Conservation (phyloP, 2,797 vertebrate species). For the Muscicapa striata region DNA sequence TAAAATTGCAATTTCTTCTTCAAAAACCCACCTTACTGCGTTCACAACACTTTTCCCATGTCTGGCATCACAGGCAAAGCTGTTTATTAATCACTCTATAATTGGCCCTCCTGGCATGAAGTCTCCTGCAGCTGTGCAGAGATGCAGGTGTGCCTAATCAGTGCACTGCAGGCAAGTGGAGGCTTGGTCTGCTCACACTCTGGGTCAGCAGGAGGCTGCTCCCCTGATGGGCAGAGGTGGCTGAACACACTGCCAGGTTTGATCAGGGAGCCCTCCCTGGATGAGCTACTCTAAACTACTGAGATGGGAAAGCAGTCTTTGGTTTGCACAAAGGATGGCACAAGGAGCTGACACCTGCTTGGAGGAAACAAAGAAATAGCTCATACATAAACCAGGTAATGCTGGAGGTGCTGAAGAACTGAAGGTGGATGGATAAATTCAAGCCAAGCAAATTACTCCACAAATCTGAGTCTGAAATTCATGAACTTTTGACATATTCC, state of each 20-base stretch:
- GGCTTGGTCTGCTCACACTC: neutral
- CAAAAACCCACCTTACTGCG: neutral
- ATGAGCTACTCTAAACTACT: neutral
- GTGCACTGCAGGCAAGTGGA: neutral
- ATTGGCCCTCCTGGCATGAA: neutral
- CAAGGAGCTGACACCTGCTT: neutral
- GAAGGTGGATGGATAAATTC: neutral
- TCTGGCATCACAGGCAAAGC: neutral
- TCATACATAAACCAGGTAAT: neutral
- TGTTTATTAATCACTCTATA: neutral
- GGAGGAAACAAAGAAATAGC: neutral
- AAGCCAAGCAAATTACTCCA: neutral
- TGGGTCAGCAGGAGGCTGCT: neutral
- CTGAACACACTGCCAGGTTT: neutral
- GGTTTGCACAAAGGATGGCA: neutral
- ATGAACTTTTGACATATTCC: neutral
- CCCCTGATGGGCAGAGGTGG: neutral
- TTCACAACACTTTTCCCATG: neutral
- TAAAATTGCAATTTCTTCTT: neutral
- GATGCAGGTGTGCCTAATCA: neutral
- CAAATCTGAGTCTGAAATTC: neutral
- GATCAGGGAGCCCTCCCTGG: neutral
- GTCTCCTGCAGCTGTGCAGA: neutral
- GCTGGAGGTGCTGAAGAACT: neutral
- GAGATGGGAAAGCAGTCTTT: neutral